A percentile compares a stretch with the other conserved stretches of the same genome.
Conservation (phyloP, 2,888 invertebrate genomes). For the Mechanitis mazaeus region DNA sequence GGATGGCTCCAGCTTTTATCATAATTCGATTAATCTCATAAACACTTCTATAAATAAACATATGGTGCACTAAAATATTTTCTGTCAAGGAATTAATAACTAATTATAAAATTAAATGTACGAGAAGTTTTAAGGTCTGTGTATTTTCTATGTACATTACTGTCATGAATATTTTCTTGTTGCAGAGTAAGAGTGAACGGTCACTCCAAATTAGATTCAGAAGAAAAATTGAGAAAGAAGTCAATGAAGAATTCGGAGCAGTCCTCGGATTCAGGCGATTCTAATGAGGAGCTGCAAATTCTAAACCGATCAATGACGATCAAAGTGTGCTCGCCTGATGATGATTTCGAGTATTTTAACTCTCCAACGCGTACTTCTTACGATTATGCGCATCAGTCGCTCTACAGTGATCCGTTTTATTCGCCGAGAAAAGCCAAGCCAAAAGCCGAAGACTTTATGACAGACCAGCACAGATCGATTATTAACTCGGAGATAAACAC, state of each 20-base stretch:
- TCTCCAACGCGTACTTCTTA: slow-evolving; percentile 57
- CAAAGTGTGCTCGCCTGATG: slow-evolving; percentile 74
- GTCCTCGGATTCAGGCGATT: slow-evolving; percentile 68
- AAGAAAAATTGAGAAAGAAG: slow-evolving; percentile 43
- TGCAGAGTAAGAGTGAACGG: slow-evolving; percentile 46
- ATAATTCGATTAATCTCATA: too few relatives aligned
- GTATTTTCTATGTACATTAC: background rate
- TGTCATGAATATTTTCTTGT: slow-evolving; percentile 12
- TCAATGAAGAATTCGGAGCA: slow-evolving; percentile 40
- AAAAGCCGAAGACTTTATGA: slow-evolving; percentile 73
- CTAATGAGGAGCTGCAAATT: slow-evolving; percentile 69
- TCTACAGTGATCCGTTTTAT: slow-evolving; percentile 50
- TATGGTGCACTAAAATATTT: too few relatives aligned
- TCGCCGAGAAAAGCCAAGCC: slow-evolving; percentile 59
- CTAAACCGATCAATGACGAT: slow-evolving; percentile 72
- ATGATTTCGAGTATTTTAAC: slow-evolving; percentile 80
- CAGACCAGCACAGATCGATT: slow-evolving; percentile 69
- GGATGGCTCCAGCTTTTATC: too few relatives aligned
- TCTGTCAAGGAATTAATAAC: too few relatives aligned
- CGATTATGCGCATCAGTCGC: slow-evolving; percentile 54
- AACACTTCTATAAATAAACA: too few relatives aligned
- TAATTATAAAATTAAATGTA: too few relatives aligned
- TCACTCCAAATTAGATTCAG: slow-evolving; percentile 43
- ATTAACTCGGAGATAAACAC: slow-evolving; percentile 70
- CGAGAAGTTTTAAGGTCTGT: background rate